These are phyloP conservation scores for Atlantisia rogersi DNA, from an alignment of 2,113 vertebrate genomes.

Conservation along the genomic window DNA sequence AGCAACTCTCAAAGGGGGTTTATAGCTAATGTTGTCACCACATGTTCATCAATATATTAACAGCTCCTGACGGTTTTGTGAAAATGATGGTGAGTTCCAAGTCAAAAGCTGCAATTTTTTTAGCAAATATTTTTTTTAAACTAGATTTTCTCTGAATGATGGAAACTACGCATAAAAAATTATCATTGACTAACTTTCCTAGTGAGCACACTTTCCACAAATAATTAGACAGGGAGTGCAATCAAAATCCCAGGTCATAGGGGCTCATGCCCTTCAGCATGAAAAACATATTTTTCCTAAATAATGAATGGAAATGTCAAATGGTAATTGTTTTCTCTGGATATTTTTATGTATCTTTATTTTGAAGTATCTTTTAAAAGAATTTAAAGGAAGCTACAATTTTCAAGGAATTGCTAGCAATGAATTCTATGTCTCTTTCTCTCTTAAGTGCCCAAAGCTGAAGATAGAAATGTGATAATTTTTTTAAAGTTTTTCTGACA, in stretches of 20 bases:
- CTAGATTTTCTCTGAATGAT: neutral
- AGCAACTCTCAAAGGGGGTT: neutral
- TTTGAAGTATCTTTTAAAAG: neutral
- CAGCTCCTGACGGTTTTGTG: neutral
- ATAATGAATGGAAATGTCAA: neutral
- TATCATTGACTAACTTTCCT: neutral
- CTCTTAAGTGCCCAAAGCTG: neutral
- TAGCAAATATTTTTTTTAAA: neutral
- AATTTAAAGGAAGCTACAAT: neutral
- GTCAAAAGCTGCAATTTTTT: neutral
- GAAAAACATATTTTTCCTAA: neutral
- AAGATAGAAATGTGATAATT: neutral
- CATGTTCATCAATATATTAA: conserved; percentile 23
- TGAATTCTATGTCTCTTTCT: neutral
- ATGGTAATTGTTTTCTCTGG: neutral
- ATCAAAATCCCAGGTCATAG: neutral
- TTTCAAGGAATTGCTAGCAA: neutral
- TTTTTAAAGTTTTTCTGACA: neutral
- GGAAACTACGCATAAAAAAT: neutral
- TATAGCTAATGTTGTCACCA: conserved; percentile 13
- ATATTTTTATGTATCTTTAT: neutral
- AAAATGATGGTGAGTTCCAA: conserved; percentile 3
- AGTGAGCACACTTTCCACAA: neutral
- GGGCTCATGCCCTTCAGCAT: neutral
- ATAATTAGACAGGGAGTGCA: neutral